Base-by-base conservation (phyloP, 2,888 invertebrate genomes). In the Labia minor region DNA sequence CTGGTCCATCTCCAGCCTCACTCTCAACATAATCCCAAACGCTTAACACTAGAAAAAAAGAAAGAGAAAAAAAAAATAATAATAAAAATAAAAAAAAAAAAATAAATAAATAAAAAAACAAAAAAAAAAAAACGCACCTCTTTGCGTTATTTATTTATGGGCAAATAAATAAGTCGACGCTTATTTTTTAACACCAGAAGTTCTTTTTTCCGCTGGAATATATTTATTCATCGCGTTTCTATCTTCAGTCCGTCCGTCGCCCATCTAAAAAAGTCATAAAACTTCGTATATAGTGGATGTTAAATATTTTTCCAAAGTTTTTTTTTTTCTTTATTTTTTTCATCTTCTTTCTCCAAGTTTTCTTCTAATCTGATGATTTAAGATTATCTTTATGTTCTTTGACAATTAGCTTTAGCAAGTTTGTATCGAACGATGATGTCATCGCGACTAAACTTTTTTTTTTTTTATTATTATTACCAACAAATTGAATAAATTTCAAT, bases 321-420 rank as follows among this genome's bases (percentile, higher is more conserved):
- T 8, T 8, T 8, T 49, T 49, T 49, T 49, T 49, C 6, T 8
- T 11, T 33, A 11, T n/a, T n/a, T n/a, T n/a, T n/a, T n/a, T n/a
- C n/a, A n/a, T n/a, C n/a, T n/a, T n/a, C n/a, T n/a, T n/a, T n/a
- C n/a, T n/a, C 26, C 26, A 49, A n/a, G 14, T 49, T 49, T 49
- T 49, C 49, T 16, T 49, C 49, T 49, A 49, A 49, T 49, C 49
- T 49, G 49, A 49, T 49, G 49, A 49, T 49, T 49, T 49, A 49
- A 16, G 14, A 14, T 49, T 49, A 49, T n/a, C 14, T 49, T 49
- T 49, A 49, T 49, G 49, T 49, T 3, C n/a, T 49, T 49, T 49
- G 49, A 49, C 16, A 49, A n/a, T 49, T 49, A 49, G 49, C 49
- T 49, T 49, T 8, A n/a, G 49, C 49, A 49, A 49, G 49, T 49